Base-by-base conservation (phyloP, 2,113 vertebrate species). In the Melozone crissalis region DNA sequence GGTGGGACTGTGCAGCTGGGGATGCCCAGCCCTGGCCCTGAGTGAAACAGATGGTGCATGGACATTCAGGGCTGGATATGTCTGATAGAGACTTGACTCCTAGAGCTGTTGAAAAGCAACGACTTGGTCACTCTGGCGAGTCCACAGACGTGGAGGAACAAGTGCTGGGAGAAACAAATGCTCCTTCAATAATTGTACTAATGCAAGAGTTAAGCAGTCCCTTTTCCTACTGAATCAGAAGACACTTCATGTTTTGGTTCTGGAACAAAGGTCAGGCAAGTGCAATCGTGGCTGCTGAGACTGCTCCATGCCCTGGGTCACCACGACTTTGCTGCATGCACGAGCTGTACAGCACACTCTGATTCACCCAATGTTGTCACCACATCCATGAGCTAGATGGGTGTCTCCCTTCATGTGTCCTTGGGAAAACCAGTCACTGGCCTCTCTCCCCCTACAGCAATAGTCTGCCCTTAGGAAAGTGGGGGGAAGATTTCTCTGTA, bases 361-460 rank as follows among this genome's bases (percentile, higher is more conserved):
- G 85, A 90, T 94, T 94, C 90, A 96, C 88, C 39, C 85, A 46
- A 3, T 75, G 76, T 57, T 96, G 92, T 89, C 93, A 68, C 57
- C 89, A 31, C 57, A 72, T 67, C 73, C 57, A 65, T 46, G 68
- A 90, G 41, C n/a, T 58, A 37, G 41, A 75, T 35, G 35, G 18
- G 43, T 74, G 79, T 71, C 47, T 93, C 51, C 68, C 18, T 89
- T 31, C 33, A 59, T 27, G 33, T 76, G 62, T 52, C 79, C 83
- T 85, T 78, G 39, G 39, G 55, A 74, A 93, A 92, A 84, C 33
- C 58, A 81, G 49, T 44, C 61, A 57, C 4, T 90, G 49, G 41
- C 61, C 57, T 74, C 11, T 72, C 33, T 86, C 57, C 27, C 47
- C 30, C 20, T 5, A 69, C 37, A 87, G n/a, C 41, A 77, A 30